A percentile compares a stretch with the other conserved stretches of the same genome.
Conservation (phyloP, 2,113 vertebrate species). For the Anoura caudifer region DNA sequence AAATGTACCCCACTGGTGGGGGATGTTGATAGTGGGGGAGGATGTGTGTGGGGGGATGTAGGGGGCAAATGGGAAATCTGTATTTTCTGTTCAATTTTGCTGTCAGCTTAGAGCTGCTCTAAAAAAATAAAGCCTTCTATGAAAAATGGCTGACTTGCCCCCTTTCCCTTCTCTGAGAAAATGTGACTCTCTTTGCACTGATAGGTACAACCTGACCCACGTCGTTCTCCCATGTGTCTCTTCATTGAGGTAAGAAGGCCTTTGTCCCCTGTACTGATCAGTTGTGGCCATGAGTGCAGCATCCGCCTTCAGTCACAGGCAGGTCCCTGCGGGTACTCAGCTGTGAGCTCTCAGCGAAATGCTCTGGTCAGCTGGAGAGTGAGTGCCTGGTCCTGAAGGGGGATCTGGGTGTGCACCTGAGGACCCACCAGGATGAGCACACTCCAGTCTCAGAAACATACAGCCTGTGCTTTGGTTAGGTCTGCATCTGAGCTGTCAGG, state of each 20-base stretch:
- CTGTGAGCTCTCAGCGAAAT: neutral
- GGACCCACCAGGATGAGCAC: accelerated
- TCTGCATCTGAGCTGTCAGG: neutral
- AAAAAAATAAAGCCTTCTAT: neutral
- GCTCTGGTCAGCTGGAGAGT: neutral
- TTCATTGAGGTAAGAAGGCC: neutral
- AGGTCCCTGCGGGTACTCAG: neutral
- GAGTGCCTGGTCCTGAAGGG: neutral
- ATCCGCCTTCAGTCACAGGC: neutral
- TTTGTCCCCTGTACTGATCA: neutral
- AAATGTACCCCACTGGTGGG: neutral
- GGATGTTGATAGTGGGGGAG: neutral
- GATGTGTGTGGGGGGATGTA: neutral
- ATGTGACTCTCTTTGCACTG: neutral
- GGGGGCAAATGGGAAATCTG: neutral
- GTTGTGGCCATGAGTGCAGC: accelerated
- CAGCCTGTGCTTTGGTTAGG: neutral
- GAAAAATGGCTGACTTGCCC: neutral
- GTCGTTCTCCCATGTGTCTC: neutral
- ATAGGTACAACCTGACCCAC: neutral
- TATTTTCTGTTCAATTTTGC: neutral
- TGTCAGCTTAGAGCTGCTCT: neutral
- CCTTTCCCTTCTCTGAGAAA: neutral
- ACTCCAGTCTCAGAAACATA: neutral
- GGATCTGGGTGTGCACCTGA: neutral